Evolutionary conservation across 2,888 invertebrate genomes (phyloP).

Genomic region (Mermis nigrescens): DNA sequence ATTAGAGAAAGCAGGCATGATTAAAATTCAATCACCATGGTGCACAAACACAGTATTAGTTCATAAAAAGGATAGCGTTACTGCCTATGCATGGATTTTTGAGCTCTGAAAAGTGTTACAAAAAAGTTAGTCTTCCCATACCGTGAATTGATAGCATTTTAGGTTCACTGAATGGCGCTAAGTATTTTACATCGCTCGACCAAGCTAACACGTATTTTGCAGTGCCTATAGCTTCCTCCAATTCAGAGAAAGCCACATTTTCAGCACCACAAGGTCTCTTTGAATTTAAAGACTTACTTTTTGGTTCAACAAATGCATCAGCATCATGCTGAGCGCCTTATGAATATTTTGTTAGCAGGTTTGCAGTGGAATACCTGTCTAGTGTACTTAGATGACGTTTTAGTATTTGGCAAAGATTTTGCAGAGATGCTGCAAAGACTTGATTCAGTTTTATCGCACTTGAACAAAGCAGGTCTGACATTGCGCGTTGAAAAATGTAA

Average conservation of each 20-base stretch:
- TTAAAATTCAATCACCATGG: too few relatives aligned
- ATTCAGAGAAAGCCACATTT: slow-evolving; percentile 19
- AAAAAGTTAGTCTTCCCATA: too few relatives aligned
- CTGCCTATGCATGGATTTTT: too few relatives aligned
- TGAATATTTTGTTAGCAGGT: slow-evolving; percentile 16
- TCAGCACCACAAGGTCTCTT: slow-evolving; percentile 15
- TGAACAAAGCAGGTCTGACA: neutral
- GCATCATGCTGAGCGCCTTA: slow-evolving; percentile 19
- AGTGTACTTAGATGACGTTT: neutral
- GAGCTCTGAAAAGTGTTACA: too few relatives aligned
- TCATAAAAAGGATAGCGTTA: too few relatives aligned
- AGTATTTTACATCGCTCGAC: slow-evolving; percentile 11
- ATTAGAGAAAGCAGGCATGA: too few relatives aligned
- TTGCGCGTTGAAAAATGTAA: neutral
- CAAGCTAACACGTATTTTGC: slow-evolving; percentile 17
- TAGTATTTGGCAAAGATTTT: neutral
- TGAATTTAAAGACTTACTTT: slow-evolving; percentile 21
- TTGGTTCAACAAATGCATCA: slow-evolving; percentile 19
- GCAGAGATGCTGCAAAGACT: neutral
- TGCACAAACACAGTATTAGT: too few relatives aligned
- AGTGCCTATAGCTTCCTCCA: slow-evolving; percentile 13
- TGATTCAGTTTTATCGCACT: neutral
- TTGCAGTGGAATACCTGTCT: slow-evolving; percentile 14
- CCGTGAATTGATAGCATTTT: too few relatives aligned
- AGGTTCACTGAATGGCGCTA: slow-evolving; percentile 10